These are phyloP conservation scores for Phyllostomus hastatus DNA, from an alignment of 2,113 vertebrate species.

Conservation along the genomic window DNA sequence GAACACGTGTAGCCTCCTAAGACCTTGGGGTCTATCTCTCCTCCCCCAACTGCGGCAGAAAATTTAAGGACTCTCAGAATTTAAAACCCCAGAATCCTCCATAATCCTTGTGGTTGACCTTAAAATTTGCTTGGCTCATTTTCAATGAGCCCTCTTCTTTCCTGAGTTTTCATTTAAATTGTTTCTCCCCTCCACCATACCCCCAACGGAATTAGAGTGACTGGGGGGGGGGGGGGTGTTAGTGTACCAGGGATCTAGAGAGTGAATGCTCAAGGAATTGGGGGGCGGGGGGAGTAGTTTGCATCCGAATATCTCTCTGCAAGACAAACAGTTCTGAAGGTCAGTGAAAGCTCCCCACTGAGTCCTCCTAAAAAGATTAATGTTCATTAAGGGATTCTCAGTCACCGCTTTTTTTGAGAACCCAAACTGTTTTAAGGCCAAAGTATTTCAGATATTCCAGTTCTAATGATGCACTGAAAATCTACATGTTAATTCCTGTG, in stretches of 20 bases:
- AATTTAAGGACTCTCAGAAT: neutral
- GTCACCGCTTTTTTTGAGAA: neutral
- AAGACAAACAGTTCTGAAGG: constrained; percentile 64
- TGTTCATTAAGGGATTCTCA: neutral
- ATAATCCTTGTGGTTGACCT: neutral
- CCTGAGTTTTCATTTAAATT: constrained; percentile 12
- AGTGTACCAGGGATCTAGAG: neutral
- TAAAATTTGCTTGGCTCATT: neutral
- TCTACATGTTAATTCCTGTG: neutral
- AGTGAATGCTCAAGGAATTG: neutral
- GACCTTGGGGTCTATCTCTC: constrained; percentile 10
- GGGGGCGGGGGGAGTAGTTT: neutral
- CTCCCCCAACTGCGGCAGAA: constrained; percentile 65
- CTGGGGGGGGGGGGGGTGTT: neutral
- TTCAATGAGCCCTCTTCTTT: neutral
- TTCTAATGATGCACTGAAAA: neutral
- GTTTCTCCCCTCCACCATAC: neutral
- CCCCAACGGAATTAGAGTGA: neutral
- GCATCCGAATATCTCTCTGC: neutral
- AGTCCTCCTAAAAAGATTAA: neutral
- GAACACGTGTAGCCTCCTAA: neutral
- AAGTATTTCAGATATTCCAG: neutral
- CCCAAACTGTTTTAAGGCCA: neutral
- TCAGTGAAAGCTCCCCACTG: constrained; percentile 35
- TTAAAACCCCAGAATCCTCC: constrained; percentile 18